Percentiles rank a stretch among this genome's conserved stretches.
These are phyloP conservation scores for Serranus cabrilla DNA, from an alignment of 2,797 vertebrate genomes.

Conservation along the genomic window DNA sequence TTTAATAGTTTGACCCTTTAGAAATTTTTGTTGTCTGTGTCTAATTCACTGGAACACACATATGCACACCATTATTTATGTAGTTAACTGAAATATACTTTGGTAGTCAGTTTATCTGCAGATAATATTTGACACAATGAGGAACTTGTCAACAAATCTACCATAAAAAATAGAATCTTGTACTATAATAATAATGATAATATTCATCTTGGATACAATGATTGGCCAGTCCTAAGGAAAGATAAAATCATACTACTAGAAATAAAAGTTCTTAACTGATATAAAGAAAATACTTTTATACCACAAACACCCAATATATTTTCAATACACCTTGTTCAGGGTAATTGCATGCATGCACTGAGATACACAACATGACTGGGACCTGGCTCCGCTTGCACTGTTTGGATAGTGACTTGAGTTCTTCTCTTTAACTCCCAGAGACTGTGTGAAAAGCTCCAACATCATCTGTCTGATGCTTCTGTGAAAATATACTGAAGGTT, in stretches of 20 bases:
- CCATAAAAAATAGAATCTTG: constrained; percentile 81
- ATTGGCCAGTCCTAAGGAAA: constrained; percentile 78
- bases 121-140: constrained; percentile 74
- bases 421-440: constrained; percentile 60
- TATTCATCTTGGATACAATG: constrained; percentile 78
- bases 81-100: constrained; percentile 83
- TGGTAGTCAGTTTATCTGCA: constrained; percentile 80
- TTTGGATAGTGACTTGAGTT: constrained; percentile 47
- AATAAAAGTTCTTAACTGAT: constrained; percentile 71
- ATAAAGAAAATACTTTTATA: constrained; percentile 82
- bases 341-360: constrained; percentile 89
- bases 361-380: constrained; percentile 85
- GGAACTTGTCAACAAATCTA: constrained; percentile 72
- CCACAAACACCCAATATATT: constrained; percentile 88
- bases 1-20: not conserved
- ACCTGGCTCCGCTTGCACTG: constrained; percentile 81
- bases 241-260: constrained; percentile 71
- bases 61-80: constrained; percentile 64
- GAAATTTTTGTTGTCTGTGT: constrained; percentile 50
- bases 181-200: constrained; percentile 68
- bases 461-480: constrained; percentile 34
- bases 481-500: constrained; percentile 24
- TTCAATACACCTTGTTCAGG: constrained; percentile 86
- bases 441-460: constrained; percentile 37
- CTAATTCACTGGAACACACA: constrained; percentile 80